phyloP scores from a whole-genome alignment of 2,113 vertebrate genomes.

The Notechis scutatus region DNA sequence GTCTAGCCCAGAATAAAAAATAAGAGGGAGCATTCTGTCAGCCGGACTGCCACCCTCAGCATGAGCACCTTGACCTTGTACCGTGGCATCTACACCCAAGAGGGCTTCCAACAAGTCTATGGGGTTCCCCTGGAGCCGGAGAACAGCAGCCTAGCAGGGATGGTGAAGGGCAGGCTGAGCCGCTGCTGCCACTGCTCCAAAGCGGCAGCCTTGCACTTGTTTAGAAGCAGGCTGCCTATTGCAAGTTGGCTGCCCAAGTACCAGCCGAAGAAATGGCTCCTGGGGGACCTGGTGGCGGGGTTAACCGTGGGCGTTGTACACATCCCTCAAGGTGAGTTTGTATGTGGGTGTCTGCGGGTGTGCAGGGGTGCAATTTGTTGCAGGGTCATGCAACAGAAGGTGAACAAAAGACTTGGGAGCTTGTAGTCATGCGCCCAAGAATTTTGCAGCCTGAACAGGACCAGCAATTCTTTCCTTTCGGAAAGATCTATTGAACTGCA shows the following conservation, averaged over 20 bases:
- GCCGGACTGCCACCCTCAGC: constrained; percentile 4
- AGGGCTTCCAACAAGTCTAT: constrained; percentile 76
- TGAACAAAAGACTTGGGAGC: neutral
- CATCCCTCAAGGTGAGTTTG: constrained; percentile 84
- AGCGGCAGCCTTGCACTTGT: constrained; percentile 67
- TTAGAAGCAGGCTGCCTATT: constrained; percentile 77
- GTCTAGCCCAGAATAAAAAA: constrained; percentile 8
- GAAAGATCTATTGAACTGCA: neutral
- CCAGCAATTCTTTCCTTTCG: neutral
- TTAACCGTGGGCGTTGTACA: constrained; percentile 88
- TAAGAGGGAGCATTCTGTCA: constrained; percentile 17
- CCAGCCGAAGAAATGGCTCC: constrained; percentile 80
- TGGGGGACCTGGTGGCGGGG: constrained; percentile 83
- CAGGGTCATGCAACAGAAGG: neutral
- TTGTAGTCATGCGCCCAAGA: neutral
- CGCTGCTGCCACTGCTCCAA: constrained; percentile 69
- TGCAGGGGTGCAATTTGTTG: neutral
- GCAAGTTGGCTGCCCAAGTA: constrained; percentile 83
- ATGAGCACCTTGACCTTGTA: constrained; percentile 82
- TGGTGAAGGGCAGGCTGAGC: constrained; percentile 26
- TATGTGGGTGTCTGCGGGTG: neutral
- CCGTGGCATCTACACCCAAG: constrained; percentile 79
- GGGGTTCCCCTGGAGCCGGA: constrained; percentile 56
- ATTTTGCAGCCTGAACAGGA: neutral
- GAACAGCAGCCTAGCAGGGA: neutral